Evolutionary conservation across 2,113 vertebrate genomes (phyloP), one percentile per base, ranked within the genome.

Genomic region (Craseonycteris thonglongyai): DNA sequence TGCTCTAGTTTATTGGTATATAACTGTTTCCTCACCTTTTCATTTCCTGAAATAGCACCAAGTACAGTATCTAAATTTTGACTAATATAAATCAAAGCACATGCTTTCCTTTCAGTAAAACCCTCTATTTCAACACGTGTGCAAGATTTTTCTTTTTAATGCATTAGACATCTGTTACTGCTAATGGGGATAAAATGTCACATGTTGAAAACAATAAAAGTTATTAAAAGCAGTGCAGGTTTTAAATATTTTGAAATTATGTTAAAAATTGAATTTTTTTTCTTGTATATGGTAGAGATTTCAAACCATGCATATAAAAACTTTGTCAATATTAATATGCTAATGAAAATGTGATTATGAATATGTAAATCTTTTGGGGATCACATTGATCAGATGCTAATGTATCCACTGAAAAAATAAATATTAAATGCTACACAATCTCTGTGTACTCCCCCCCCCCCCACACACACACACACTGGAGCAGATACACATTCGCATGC

Each of bases 1-100:
- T 96, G 76, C 87, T 95, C 80, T 74, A 65, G 68, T 95, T 96
- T 96, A 93, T 91, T 96, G 75, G 92, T 81, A 78, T 94, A 78
- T 96, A 94, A 85, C 92, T 78, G 66, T 92, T 95, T 96, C 93
- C 90, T 97, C 96, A 95, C 94, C 95, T 96, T 96, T 97, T 97
- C 95, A 97, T 97, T 97, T 97, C 96, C 97, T 97, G 97, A 95
- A 97, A 97, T 96, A 96, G 94, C 59, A 88, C 95, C 80, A 96
- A 86, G 84, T 96, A 97, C 95, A 97, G 96, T 97, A 95, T 96
- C 96, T 97, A 92, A 81, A 97, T 97, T 97, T 95, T 91, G 95
- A 95, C 84, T 95, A 82, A 85, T 93, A 97, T 97, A 97, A 97
- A 97, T 97, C 93, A 97, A 96, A 97, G 94, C 90, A 92, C 93